Base-by-base conservation (phyloP, 92 coral and sea anemone species). In the Phenganax marumi region DNA sequence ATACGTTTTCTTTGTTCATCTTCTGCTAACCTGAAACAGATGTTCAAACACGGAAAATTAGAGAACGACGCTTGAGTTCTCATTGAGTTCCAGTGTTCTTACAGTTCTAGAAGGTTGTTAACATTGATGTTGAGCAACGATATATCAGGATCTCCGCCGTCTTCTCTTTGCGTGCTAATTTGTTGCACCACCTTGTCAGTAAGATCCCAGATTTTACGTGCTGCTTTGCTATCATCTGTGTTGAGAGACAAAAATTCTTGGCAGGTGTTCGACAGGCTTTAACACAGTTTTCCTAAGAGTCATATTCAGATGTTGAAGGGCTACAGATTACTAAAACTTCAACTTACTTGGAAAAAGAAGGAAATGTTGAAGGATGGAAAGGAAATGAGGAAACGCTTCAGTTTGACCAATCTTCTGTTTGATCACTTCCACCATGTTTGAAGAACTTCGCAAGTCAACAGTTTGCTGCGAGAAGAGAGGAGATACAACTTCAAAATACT, bases 81-180 rank as follows among this genome's bases (percentile, higher is more conserved):
- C 55, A 9, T 16, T 74, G n/a, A 25, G 55, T 6, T 43, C 60
- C 3, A 2, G 3, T 10, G 18, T 61, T 89, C 99, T 81, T 75
- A 96, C 99, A 92, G 87, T 87, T 96, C 99, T 25, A 96, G 85
- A 56, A 96, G 92, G 74, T 81, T 91, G 79, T 89, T 96, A 22
- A 96, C 99, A 65, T 96, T 96, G 81, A 96, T 90, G 57, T 92
- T 97, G 51, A 96, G 76, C 4, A 97, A 92, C 10, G 97, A 93
- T 2, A 96, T 96, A 86, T 96, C 99, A 0, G 97, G 99, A 56
- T 96, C 99, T 43, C 92, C 92, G 16, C 99, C 99, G 62, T 96
- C 97, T 43, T 96, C 99, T 71, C 89, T 89, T 86, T 96, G 99
- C 0, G 91, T 84, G 39, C 92, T 90, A 25, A 96, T 86, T 71